Conservation (phyloP, 2,797 vertebrate genomes). For the Rallus crepitans region DNA sequence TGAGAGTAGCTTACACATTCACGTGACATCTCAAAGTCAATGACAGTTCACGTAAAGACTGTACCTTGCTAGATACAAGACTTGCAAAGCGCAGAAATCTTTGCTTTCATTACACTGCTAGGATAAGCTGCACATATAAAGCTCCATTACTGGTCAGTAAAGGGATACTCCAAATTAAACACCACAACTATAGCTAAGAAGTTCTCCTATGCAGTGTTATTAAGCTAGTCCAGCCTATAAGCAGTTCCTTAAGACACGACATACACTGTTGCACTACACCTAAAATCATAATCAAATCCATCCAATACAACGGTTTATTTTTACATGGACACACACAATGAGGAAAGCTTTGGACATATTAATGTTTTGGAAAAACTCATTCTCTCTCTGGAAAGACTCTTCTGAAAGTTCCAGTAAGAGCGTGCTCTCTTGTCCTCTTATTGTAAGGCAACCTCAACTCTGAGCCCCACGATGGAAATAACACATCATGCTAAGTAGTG, state of each 20-base stretch:
- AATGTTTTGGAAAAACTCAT: not conserved
- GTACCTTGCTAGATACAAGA: not conserved
- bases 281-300: not conserved
- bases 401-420: not conserved
- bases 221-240: not conserved
- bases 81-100: not conserved
- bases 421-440: fast-evolving
- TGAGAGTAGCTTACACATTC: not conserved
- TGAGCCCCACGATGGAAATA: not conserved
- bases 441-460: not conserved
- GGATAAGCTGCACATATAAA: not conserved
- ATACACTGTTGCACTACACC: not conserved
- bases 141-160: not conserved
- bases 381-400: not conserved
- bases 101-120: not conserved
- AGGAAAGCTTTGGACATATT: not conserved
- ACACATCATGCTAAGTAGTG: not conserved
- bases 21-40: not conserved
- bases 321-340: not conserved
- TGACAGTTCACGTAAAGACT: not conserved
- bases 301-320: not conserved
- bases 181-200: not conserved
- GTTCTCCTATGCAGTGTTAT: not conserved
- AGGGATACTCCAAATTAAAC: not conserved
- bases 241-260: not conserved